Evolutionary conservation across 2,113 vertebrate species (phyloP), one percentile per base, ranked within the genome.

Genomic region (Heterocephalus glaber): DNA sequence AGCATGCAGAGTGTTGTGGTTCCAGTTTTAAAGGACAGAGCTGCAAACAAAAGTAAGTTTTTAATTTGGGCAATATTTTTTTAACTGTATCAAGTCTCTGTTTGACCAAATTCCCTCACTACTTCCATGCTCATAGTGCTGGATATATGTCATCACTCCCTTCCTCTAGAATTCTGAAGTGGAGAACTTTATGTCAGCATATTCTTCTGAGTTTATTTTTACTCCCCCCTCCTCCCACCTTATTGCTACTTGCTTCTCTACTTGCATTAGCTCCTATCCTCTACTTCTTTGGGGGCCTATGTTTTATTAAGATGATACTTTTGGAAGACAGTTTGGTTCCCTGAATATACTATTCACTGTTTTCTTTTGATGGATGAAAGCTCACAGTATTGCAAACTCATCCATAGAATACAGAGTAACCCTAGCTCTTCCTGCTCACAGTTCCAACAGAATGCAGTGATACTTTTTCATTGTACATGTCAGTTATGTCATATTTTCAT

Each of bases 41-140:
- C 80, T 92, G 16, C 86, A 89, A 72, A 86, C 54, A 94, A 89
- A 96, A 93, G 84, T 95, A 95, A 88, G 89, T 72, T 82, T 94
- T 86, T 91, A 44, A 79, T 89, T 89, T 24, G 77, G 56, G 14
- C 5, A 49, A 87, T 47, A 74, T 47, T 19, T 56, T 92, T 96
- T 77, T 66, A 72, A 47, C 38, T 88, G 49, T 20, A 35, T 20
- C 63, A 20, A 95, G 76, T 66, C 77, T 81, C 22, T 83, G 82
- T 22, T 65, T 38, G 26, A 76, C 12, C n/a, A 68, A 33, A 54
- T 85, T 49, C 38, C 81, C 38, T 89, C 22, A 9, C 44, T 30
- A 5, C 44, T 22, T 68, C 79, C 47, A 26, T 12, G 26, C 30
- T 35, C 61, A 19, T 7, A 12, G 61, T 14, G 24, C 41, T 24